A percentile compares a stretch with the other conserved stretches of the same genome.
Evolutionary conservation across 2,888 invertebrate species (phyloP).

Genomic region (Lucinisca nassula): DNA sequence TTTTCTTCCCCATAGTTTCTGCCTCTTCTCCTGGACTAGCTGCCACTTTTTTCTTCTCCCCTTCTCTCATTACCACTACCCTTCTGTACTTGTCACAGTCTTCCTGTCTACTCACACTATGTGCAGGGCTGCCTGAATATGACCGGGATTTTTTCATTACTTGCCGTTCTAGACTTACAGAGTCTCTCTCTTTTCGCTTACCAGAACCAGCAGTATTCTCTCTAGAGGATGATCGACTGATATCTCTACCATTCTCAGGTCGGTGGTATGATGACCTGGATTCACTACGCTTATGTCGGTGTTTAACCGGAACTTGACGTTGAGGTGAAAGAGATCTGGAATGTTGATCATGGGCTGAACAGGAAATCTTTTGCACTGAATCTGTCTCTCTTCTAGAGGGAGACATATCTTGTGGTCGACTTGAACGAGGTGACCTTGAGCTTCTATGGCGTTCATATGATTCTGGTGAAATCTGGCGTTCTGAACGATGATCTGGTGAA

Average conservation of each 20-base stretch:
- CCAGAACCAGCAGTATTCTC: neutral
- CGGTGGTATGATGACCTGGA: neutral
- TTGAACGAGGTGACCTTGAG: neutral
- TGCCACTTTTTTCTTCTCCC: neutral
- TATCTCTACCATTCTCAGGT: neutral
- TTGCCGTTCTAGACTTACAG: constrained; percentile 52
- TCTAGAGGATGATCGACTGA: constrained; percentile 16
- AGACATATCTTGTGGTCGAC: neutral
- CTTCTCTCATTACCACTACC: constrained; percentile 57
- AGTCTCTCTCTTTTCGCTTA: constrained; percentile 44
- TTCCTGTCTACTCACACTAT: constrained; percentile 12
- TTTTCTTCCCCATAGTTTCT: constrained; percentile 17
- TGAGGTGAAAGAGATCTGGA: constrained; percentile 25
- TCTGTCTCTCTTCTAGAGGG: neutral
- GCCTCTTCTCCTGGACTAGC: constrained; percentile 12
- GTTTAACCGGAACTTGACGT: neutral
- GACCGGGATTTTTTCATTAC: constrained; percentile 49
- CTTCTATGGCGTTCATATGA: neutral
- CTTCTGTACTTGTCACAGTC: constrained; percentile 39
- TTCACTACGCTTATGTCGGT: neutral
- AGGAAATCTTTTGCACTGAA: constrained; percentile 4
- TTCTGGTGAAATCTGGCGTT: neutral
- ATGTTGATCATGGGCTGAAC: constrained; percentile 26
- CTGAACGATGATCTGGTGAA: neutral
- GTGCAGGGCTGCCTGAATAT: constrained; percentile 41